Evolutionary conservation across 2,113 vertebrate genomes (phyloP).

Genomic region (Eretmochelys imbricata): DNA sequence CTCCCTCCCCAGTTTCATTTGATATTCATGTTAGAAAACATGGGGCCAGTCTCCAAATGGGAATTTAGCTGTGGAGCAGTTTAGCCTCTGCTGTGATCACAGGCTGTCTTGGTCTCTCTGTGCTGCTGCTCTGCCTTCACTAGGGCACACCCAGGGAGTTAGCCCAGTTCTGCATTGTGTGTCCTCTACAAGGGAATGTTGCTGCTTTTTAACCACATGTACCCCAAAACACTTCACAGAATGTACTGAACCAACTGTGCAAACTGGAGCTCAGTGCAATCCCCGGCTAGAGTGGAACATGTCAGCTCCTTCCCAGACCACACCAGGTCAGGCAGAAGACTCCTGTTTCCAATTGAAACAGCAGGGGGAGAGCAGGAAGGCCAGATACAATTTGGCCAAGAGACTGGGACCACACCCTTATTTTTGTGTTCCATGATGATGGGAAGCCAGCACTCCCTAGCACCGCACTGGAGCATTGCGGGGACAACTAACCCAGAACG

Average conservation of each 20-base stretch:
- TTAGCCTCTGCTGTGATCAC: not conserved
- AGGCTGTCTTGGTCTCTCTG: not conserved
- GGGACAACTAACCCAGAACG: not conserved
- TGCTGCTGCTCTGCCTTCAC: not conserved
- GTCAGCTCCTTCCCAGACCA: not conserved
- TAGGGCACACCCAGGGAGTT: not conserved
- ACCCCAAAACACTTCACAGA: too few species aligned
- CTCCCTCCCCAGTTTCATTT: not conserved
- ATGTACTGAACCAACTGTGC: too few species aligned
- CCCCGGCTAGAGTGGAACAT: too few species aligned
- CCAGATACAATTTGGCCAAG: not conserved
- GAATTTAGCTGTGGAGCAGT: not conserved
- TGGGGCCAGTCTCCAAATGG: not conserved
- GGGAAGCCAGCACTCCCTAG: too few species aligned
- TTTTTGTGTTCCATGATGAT: not conserved
- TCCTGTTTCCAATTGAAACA: not conserved
- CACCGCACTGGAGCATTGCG: too few species aligned
- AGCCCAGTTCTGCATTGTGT: too few species aligned
- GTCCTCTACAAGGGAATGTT: too few species aligned
- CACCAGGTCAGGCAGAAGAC: not conserved
- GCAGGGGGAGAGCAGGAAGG: not conserved
- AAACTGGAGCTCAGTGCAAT: too few species aligned
- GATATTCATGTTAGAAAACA: not conserved
- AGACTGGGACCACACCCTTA: too few species aligned
- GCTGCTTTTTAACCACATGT: too few species aligned